Conservation (phyloP, 2,797 vertebrate genomes). For the Lacerta agilis region DNA sequence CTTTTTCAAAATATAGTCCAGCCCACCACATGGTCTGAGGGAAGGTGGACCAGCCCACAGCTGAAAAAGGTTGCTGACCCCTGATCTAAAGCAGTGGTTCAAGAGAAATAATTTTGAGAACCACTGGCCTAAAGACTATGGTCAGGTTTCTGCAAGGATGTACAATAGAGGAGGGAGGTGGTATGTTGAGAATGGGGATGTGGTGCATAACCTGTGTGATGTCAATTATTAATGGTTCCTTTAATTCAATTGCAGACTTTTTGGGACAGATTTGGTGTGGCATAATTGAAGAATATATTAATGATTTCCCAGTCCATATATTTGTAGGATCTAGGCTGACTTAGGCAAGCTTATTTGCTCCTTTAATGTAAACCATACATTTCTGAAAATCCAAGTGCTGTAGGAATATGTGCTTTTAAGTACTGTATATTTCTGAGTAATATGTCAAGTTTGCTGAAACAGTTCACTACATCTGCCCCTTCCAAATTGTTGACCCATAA, state of each 20-base stretch:
- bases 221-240: not conserved
- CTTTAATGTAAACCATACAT: not conserved
- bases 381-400: not conserved
- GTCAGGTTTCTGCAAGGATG: not conserved
- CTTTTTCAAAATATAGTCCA: too few species aligned
- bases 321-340: not conserved
- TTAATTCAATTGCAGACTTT: not conserved
- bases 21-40: too few species aligned
- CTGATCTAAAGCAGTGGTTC: too few species aligned
- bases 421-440: not conserved
- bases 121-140: not conserved
- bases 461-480: not conserved
- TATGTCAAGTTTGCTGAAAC: not conserved
- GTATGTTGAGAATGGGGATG: not conserved
- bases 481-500: not conserved
- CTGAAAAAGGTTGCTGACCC: too few species aligned
- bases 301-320: not conserved
- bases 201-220: not conserved
- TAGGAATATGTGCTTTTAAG: not conserved
- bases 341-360: not conserved
- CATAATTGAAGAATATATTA: not conserved
- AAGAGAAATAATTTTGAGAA: too few species aligned
- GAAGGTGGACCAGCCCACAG: too few species aligned
- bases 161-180: not conserved
- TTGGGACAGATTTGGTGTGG: not conserved